Evolutionary conservation across 2,797 vertebrate genomes (phyloP).

Genomic region (Phoeniculus purpureus): DNA sequence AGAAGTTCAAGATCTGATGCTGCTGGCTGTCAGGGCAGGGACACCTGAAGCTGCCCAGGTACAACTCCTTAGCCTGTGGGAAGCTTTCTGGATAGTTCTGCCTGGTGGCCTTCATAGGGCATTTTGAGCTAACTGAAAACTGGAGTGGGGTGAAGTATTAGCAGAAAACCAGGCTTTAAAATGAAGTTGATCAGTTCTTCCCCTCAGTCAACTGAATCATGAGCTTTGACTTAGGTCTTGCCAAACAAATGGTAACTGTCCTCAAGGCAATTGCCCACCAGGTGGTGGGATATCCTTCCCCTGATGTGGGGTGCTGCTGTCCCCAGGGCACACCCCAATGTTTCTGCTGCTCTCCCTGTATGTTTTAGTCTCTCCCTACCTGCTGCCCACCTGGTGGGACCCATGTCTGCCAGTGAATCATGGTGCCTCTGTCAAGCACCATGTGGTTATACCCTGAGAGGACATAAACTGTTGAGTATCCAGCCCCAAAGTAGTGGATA

Average conservation of each 20-base stretch:
- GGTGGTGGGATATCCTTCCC: background rate
- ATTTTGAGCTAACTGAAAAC: background rate
- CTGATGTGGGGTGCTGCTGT: background rate
- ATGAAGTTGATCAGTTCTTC: background rate
- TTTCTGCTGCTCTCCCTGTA: too few species aligned
- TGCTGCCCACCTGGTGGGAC: too few species aligned
- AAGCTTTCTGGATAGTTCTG: background rate
- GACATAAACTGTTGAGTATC: too few species aligned
- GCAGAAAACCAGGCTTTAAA: background rate
- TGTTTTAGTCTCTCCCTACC: too few species aligned
- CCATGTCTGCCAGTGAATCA: too few species aligned
- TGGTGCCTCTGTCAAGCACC: too few species aligned
- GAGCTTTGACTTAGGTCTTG: fast-evolving
- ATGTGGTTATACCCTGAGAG: too few species aligned
- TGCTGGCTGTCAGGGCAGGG: background rate
- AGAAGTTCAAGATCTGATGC: background rate
- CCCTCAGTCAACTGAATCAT: background rate
- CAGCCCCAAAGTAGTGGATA: too few species aligned
- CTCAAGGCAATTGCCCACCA: fast-evolving
- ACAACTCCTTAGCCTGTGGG: background rate
- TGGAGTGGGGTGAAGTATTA: background rate
- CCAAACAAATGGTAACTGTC: too few species aligned
- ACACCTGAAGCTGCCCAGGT: too few species aligned
- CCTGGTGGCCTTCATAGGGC: fast-evolving
- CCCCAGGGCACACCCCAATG: background rate